Base-by-base conservation (phyloP, 2,888 invertebrate genomes). In the Argyresthia albistria region DNA sequence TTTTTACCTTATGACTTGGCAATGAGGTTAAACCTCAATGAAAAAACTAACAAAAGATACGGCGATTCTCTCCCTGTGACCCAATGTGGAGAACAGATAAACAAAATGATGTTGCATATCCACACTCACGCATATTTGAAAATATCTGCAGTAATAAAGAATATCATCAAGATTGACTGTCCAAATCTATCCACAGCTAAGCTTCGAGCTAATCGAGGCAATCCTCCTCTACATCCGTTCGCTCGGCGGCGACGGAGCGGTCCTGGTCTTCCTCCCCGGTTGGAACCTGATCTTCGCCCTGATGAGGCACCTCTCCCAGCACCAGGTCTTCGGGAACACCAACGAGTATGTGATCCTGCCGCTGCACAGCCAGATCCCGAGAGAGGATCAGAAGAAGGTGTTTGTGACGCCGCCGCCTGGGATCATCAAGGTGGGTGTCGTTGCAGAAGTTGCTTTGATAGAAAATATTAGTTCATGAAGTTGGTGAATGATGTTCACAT, bases 251-350 rank as follows among this genome's bases (percentile, higher is more conserved):
- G 92, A 93, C 0, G 99, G 99, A 0, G 97, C 99, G 0, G 92
- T 99, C 0, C 86, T 99, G 0, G 89, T 99, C 2, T 99, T 99
- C 75, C 86, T 99, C 0, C 98, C 99, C 0, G 99, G 99, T 0
- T 99, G 99, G 99, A 98, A 97, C 83, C 86, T 97, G 11, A 99
- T 99, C 65, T 97, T 97, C 78, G 93, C 95, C 0, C 86, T 98
- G 51, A 93, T 97, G 92, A 94, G 94, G 69, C 93, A 93, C 66
- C 86, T 99, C 37, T 60, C 57, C 11, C 93, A 94, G 64, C 93
- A 95, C 70, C 90, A 91, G 0, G 69, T 73, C 16, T 96, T 96
- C 71, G 93, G 95, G 59, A 81, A 89, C 64, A 58, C 61, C 4
- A 70, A 87, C 0, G 80, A 89, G 35, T 98, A 93, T 70, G 78